phyloP scores from a whole-genome alignment of 2,888 invertebrate genomes.

The Diarsia brunnea region DNA sequence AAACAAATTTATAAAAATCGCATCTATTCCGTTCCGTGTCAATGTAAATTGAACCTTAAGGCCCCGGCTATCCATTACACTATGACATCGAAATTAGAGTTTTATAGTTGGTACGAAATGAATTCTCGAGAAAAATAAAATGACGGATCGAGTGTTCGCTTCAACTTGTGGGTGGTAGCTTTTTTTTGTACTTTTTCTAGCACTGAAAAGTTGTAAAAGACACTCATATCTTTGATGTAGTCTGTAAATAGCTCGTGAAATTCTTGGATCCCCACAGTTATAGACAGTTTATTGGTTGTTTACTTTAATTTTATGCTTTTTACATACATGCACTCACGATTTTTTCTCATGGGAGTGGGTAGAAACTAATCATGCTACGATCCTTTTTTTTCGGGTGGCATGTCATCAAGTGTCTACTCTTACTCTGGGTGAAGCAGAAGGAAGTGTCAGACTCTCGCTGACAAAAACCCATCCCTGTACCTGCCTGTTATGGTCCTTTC shows the following conservation, averaged over 20 bases:
- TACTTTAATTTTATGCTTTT: constrained; percentile 5
- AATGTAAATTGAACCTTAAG: constrained; percentile 32
- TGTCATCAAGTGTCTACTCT: too few relatives aligned
- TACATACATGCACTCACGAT: not conserved
- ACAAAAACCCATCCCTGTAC: too few relatives aligned
- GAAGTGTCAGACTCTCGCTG: too few relatives aligned
- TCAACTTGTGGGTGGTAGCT: constrained; percentile 28
- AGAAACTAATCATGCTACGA: not conserved
- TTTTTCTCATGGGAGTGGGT: not conserved
- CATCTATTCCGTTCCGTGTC: not conserved
- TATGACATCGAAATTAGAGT: constrained; percentile 83
- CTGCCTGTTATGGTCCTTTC: not conserved
- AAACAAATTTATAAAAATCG: not conserved
- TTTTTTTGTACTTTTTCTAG: constrained; percentile 21
- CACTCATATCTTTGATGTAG: constrained; percentile 31
- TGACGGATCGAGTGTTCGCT: constrained; percentile 59
- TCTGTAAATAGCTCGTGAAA: constrained; percentile 24
- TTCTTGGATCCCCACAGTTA: not conserved
- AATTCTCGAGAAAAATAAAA: constrained; percentile 69
- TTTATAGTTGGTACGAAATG: constrained; percentile 78
- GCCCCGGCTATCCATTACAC: constrained; percentile 84
- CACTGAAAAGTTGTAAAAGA: constrained; percentile 33
- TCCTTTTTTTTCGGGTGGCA: too few relatives aligned
- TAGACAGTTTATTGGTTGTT: not conserved
- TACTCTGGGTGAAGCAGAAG: too few relatives aligned